Percentiles rank a stretch among this genome's conserved stretches.
Evolutionary conservation across 2,113 vertebrate species (phyloP).

Genomic region (Larimichthys crocea): DNA sequence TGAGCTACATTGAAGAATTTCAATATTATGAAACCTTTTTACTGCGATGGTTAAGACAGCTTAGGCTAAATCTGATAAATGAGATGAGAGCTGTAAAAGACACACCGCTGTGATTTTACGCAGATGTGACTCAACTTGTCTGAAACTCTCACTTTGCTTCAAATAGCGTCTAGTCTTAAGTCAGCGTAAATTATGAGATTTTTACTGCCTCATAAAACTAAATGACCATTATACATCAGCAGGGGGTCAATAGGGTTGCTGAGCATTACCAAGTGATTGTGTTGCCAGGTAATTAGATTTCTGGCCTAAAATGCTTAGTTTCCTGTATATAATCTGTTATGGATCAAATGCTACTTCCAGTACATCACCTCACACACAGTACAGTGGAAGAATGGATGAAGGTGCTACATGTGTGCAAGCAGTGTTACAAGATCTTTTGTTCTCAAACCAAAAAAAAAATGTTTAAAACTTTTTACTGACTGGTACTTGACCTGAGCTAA

Average conservation of each 20-base stretch:
- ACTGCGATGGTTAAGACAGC: neutral
- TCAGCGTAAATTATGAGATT: conserved; percentile 61
- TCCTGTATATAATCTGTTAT: conserved; percentile 35
- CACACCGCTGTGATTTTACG: conserved; percentile 45
- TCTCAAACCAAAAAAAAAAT: neutral
- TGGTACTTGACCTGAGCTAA: neutral
- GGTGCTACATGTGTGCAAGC: neutral
- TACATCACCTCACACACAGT: neutral
- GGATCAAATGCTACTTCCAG: conserved; percentile 25
- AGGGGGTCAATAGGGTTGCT: conserved; percentile 58
- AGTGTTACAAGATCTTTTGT: neutral
- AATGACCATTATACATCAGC: conserved; percentile 62
- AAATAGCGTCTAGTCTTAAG: conserved; percentile 50
- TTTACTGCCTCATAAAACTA: conserved; percentile 66
- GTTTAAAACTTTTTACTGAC: neutral
- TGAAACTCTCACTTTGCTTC: conserved; percentile 49
- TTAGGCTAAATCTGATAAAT: conserved; percentile 13
- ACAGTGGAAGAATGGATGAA: neutral
- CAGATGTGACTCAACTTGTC: conserved; percentile 40
- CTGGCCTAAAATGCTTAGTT: conserved; percentile 32
- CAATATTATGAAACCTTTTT: neutral
- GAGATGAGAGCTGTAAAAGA: conserved; percentile 29
- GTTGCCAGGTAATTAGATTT: conserved; percentile 48
- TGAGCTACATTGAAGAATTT: conserved; percentile 11
- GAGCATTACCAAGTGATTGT: conserved; percentile 39